Evolutionary conservation across 1,140 invertebrate genomes (phyloP), one percentile per base, ranked within the genome.

Genomic region (Sesamia nonagrioides): DNA sequence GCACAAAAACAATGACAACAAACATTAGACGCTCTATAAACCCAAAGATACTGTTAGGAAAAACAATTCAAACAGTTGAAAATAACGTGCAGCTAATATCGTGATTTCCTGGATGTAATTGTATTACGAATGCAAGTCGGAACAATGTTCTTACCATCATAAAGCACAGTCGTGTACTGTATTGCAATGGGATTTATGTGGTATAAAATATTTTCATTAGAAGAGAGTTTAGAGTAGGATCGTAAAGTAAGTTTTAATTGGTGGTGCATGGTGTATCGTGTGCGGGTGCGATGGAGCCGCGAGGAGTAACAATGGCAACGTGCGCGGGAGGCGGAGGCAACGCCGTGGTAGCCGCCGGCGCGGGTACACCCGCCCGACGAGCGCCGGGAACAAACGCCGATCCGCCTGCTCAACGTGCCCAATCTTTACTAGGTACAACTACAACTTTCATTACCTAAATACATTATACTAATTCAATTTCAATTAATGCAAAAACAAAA

Each of bases 171-270:
- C 76, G 76, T 71, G 76, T 68, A 50, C 63, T 56, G 75, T 60
- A 35, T 60, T 50, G 18, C 66, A 48, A 71, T 71, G 50, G 63
- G 63, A 71, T 78, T 48, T 63, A 68, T 60, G 37, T 72, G 69
- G 77, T 77, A 76, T 76, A 76, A 77, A 68, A 86, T 87, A 76
- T 82, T 80, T 88, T 82, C 80, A 88, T 89, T 85, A 87, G 84
- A 85, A 84, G 77, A 77, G 80, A 87, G 81, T 86, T 60, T 87
- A 82, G 83, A 82, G 84, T 74, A 63, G 71, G 58, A 79, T 84
- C 85, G 82, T 88, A 90, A 89, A 89, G 83, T 83, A 85, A 79
- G 82, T 86, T 88, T 89, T 91, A 90, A 92, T 91, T 90, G 85
- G 82, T 80, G 86, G 79, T 86, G 82, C 73, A 83, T 81, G 69